Evolutionary conservation across 2,797 vertebrate species (phyloP), one percentile per base, ranked within the genome.

Genomic region (Pelobates cultripes): DNA sequence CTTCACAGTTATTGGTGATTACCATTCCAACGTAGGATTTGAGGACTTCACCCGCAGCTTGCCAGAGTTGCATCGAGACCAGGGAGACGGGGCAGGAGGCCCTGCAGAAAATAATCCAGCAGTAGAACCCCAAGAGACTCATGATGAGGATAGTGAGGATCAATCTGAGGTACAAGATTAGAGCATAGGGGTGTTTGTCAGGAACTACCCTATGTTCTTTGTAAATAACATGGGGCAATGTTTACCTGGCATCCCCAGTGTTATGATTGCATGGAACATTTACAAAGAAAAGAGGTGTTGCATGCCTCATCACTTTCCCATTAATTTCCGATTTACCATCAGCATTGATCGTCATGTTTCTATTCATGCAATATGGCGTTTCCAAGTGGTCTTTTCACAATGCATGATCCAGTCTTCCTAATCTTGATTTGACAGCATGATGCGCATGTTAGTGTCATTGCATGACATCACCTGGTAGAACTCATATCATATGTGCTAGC

Each of bases 1-100:
- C 87, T 99, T 99, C 94, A 99, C 98, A 0, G 94, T 99, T 84
- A 97, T 99, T 0, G 96, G 96, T 0, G 98, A 99, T 91, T 97
- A 96, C 87, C 96, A 94, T 0, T 76, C 82, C 60, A 87, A 93
- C 78, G 95, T 96, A 0, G 97, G 97, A 73, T 89, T 91, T 4
- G 97, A 98, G 86, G 97, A 97, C 86, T 94, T 96, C 89, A 94
- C 96, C 43, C 94, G 91, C 82, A 94, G 95, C 86, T 95, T 96
- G 9, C 95, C 95, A 0, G 96, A 99, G 81, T 94, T 97, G 12
- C 95, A 94, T 79, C 92, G 93, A 40, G 96, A 97, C 82, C 96
- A 92, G 80, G 91, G 90, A 0, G 92, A 98, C 91, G 96, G 90
- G 0, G 96, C 96, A 87, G 95, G 93, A 84, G 92, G 88, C 2